Evolutionary conservation across 2,113 vertebrate genomes (phyloP), one percentile per base, ranked within the genome.

Genomic region (Pomatorhinus ruficollis): DNA sequence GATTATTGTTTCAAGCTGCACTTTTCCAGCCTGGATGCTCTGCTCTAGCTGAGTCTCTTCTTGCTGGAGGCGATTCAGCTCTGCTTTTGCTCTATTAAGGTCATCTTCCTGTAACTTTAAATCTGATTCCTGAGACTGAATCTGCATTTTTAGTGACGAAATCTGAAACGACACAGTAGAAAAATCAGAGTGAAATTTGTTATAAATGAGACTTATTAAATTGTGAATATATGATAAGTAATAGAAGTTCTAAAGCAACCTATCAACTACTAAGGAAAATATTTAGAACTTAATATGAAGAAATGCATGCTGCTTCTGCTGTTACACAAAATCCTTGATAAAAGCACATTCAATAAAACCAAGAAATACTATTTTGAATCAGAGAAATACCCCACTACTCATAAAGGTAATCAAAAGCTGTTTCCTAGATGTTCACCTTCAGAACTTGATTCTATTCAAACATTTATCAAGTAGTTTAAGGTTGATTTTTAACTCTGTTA

Each of bases 1-100:
- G 88, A 99, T 99, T 92, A 99, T 99, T 78, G 99, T 99, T 90
- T 99, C 99, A 63, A 99, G 98, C 65, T 99, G 99, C 50, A 98
- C 98, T 70, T 98, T 99, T 21, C 99, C 99, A 0, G 99, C 99
- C 92, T 99, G 99, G 66, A 99, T 98, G 47, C 99, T 99, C 97
- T 99, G 99, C 89, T 99, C 99, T 54, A 99, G 97, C 92, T 99
- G 99, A 15, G 98, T 98, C 93, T 99, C 99, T 89, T 99, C 99
- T 80, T 99, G 99, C 96, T 99, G 99, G 16, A 99, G 97, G 11
- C 98, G 98, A 72, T 97, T 98, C 92, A 99, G 97, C 92, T 99
- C 99, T 0, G 98, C 97, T 96, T 99, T 99, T 49, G 99, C 99
- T 82, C 98, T 98, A 37, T 97, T 98, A 66, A 99, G 98, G 61